phyloP scores from a whole-genome alignment of 1,140 invertebrate species.

The Cherax destructor region DNA sequence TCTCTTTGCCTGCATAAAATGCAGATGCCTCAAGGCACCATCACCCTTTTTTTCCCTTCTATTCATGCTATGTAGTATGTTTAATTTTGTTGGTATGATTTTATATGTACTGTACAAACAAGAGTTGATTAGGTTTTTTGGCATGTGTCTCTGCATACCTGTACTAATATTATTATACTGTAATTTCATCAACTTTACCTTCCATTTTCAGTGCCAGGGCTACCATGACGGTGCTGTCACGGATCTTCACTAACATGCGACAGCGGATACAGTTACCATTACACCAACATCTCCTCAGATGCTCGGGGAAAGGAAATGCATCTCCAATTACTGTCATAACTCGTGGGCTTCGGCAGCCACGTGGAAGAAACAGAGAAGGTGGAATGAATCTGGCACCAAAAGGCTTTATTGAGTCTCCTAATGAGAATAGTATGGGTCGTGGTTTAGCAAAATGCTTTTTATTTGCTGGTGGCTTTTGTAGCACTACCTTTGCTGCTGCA shows the following conservation, averaged over 20 bases:
- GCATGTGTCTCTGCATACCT: no score
- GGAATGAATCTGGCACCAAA: constrained; percentile 63
- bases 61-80: no score
- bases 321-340: neutral
- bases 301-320: neutral
- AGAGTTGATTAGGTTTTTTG: no score
- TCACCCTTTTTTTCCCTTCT: no score
- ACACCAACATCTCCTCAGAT: neutral
- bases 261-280: neutral
- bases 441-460: constrained; percentile 57
- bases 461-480: constrained; percentile 78
- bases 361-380: constrained; percentile 27
- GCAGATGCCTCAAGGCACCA: no score
- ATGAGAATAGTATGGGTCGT: constrained; percentile 50
- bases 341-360: constrained; percentile 49
- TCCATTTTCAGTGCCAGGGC: neutral
- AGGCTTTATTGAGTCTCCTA: constrained; percentile 39
- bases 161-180: no score
- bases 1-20: no score
- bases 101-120: no score
- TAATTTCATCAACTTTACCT: neutral
- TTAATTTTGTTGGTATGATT: no score
- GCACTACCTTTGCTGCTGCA: constrained; percentile 83
- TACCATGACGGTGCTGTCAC: neutral
- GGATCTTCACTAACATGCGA: neutral